These are phyloP conservation scores for Scaptomyza hsui DNA, from an alignment of 1,140 invertebrate species.

Conservation along the genomic window DNA sequence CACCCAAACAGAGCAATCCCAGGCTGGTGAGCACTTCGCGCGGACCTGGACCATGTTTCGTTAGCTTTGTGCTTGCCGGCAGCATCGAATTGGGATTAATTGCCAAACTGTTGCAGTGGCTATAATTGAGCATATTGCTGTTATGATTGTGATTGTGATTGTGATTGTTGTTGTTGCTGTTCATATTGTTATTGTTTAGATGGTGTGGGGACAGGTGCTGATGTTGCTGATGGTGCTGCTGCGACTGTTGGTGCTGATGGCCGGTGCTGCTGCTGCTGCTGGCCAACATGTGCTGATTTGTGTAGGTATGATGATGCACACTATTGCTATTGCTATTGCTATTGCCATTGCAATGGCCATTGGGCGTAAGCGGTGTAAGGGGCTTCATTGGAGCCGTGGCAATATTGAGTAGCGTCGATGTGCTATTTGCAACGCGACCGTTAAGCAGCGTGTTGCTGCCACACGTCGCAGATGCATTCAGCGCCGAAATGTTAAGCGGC, in stretches of 20 bases:
- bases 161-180: slow-evolving; percentile 21
- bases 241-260: neutral
- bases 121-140: slow-evolving; percentile 60
- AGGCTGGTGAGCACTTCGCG: slow-evolving; percentile 92
- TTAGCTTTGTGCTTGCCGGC: slow-evolving; percentile 46
- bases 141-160: slow-evolving; percentile 26
- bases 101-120: slow-evolving; percentile 65
- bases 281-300: slow-evolving; percentile 74
- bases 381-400: slow-evolving; percentile 61
- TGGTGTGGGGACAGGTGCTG: slow-evolving; percentile 26
- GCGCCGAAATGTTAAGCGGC: slow-evolving; percentile 88
- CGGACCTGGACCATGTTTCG: slow-evolving; percentile 75
- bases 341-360: slow-evolving; percentile 60
- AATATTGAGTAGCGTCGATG: slow-evolving; percentile 67
- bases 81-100: slow-evolving; percentile 40
- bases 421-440: slow-evolving; percentile 56
- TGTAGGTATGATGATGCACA: slow-evolving; percentile 73
- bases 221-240: slow-evolving; percentile 38
- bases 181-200: slow-evolving; percentile 3
- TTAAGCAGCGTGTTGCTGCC: slow-evolving; percentile 56
- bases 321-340: slow-evolving; percentile 52
- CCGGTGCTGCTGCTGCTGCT: slow-evolving; percentile 50
- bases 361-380: slow-evolving; percentile 65
- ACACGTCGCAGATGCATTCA: slow-evolving; percentile 81
- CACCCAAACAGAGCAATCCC: slow-evolving; percentile 90